Percentiles rank a stretch among this genome's conserved stretches.
Evolutionary conservation across 2,113 vertebrate species (phyloP).

Genomic region (Phaethon lepturus): DNA sequence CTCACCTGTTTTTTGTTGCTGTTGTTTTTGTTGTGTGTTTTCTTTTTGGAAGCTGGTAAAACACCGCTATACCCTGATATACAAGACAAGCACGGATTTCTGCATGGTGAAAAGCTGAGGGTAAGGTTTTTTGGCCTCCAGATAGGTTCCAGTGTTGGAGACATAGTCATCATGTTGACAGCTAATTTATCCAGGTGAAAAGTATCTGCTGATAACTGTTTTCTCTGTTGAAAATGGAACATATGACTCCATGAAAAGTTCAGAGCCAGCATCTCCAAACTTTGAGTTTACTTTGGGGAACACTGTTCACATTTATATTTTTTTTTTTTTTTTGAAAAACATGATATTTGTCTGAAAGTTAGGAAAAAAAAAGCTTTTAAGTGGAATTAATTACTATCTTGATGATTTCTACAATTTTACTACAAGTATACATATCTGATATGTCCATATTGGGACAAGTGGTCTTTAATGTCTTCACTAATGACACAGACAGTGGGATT

Average conservation of each 20-base stretch:
- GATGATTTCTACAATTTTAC: background rate
- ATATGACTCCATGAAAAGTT: background rate
- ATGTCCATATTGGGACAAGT: too few species aligned
- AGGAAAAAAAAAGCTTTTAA: fast-evolving
- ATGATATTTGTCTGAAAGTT: background rate
- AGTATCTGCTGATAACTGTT: background rate
- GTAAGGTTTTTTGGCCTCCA: background rate
- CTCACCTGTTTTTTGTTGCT: background rate
- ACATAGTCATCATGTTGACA: background rate
- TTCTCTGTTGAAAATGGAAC: background rate
- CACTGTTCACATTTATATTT: background rate
- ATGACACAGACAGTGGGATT: too few species aligned
- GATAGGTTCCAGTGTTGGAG: background rate
- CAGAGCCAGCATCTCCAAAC: background rate
- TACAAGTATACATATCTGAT: background rate
- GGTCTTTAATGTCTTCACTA: too few species aligned
- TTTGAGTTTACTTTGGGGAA: background rate
- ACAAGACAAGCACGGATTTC: background rate
- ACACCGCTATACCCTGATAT: too few species aligned
- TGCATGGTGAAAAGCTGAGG: background rate
- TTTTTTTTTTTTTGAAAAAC: background rate
- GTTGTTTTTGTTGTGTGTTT: background rate
- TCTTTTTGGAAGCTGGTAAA: background rate
- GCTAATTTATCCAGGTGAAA: background rate
- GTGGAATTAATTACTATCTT: background rate